phyloP scores from a whole-genome alignment of 2,797 vertebrate genomes.

The Semaprochilodus insignis region DNA sequence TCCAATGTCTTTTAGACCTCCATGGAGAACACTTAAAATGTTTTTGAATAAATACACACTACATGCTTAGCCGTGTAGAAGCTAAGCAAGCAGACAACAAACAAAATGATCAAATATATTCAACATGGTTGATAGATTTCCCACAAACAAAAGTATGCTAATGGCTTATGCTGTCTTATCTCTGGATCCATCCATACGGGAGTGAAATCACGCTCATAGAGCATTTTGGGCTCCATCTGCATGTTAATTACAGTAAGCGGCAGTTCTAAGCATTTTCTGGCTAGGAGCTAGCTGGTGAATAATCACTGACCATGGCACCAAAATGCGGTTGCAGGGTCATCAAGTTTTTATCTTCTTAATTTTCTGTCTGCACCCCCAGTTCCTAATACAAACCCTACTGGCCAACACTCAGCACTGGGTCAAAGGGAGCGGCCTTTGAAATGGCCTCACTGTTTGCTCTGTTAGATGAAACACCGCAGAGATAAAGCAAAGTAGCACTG shows the following conservation, averaged over 20 bases:
- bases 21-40: neutral
- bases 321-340: constrained; percentile 17
- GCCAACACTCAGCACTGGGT: neutral
- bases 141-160: constrained; percentile 7
- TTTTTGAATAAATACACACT: neutral
- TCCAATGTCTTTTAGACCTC: constrained; percentile 3
- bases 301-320: neutral
- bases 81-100: neutral
- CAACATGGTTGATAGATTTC: neutral
- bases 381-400: neutral
- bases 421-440: constrained; percentile 2
- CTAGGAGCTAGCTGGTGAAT: constrained; percentile 8
- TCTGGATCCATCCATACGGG: constrained; percentile 14
- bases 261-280: neutral
- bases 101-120: neutral
- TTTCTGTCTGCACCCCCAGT: constrained; percentile 2
- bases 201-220: constrained; percentile 45
- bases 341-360: constrained; percentile 25
- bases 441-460: constrained; percentile 32
- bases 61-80: neutral
- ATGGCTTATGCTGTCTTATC: constrained; percentile 23
- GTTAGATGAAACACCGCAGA: constrained; percentile 19
- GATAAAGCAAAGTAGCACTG: constrained; percentile 28
- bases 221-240: constrained; percentile 46
- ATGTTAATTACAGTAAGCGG: constrained; percentile 36